Percentiles rank a stretch among this genome's conserved stretches.
Conservation (phyloP, 30 jellyfish, hydroid and myxozoan species). For the Euphysa ruthae region DNA sequence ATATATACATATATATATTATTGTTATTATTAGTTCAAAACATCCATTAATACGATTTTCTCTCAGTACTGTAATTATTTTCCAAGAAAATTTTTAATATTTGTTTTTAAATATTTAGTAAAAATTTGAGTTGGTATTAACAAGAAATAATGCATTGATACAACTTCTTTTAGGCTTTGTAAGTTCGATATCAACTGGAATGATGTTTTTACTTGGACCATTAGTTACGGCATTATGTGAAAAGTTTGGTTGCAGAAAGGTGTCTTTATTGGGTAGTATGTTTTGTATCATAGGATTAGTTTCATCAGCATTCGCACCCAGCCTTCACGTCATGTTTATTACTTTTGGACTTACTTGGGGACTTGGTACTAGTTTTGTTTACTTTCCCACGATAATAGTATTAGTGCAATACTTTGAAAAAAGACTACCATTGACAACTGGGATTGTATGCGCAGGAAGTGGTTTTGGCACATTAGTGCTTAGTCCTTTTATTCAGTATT, state of each 20-base stretch:
- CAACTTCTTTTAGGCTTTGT: constrained; percentile 66
- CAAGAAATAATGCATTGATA: too few relatives aligned
- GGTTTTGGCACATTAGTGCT: constrained; percentile 93
- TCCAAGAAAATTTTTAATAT: too few relatives aligned
- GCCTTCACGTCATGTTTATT: constrained; percentile 62
- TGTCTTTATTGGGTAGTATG: constrained; percentile 73
- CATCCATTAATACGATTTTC: too few relatives aligned
- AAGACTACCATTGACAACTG: constrained; percentile 86
- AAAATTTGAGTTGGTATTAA: too few relatives aligned
- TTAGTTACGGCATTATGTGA: constrained; percentile 77
- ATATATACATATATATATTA: too few relatives aligned
- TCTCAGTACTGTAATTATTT: too few relatives aligned
- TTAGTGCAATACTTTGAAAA: constrained; percentile 83
- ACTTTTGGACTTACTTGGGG: constrained; percentile 99
- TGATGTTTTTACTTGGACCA: constrained; percentile 96
- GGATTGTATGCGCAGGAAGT: constrained; percentile 94
- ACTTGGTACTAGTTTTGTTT: constrained; percentile 91
- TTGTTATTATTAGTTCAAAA: too few relatives aligned
- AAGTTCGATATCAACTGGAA: constrained; percentile 88
- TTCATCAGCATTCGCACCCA: constrained; percentile 74
- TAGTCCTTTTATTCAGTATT: constrained; percentile 76
- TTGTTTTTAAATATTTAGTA: too few relatives aligned
- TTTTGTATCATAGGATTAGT: constrained; percentile 77
- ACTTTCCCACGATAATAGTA: constrained; percentile 83
- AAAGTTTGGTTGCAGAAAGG: constrained; percentile 70